Conservation (phyloP, 2,113 vertebrate genomes). For the Naja naja region DNA sequence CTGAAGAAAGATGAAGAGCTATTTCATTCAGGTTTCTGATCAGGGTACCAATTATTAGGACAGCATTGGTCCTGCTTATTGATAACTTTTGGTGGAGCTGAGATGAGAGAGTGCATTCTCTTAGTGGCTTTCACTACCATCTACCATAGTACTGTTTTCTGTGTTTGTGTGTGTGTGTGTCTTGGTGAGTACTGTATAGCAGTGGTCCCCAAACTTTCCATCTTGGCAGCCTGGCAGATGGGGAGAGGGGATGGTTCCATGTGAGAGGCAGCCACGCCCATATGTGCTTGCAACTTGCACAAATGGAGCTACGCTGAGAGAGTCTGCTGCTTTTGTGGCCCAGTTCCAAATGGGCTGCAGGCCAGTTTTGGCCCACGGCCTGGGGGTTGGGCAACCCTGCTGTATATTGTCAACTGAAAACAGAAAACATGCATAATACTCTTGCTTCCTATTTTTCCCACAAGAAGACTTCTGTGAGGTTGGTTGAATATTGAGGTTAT, state of each 20-base stretch:
- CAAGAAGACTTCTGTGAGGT: not conserved
- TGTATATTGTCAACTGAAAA: not conserved
- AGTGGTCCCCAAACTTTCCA: no score
- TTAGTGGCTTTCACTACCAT: not conserved
- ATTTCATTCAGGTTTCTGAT: not conserved
- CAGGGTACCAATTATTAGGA: not conserved
- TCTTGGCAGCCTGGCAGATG: no score
- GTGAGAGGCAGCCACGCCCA: no score
- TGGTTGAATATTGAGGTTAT: not conserved
- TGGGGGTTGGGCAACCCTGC: no score
- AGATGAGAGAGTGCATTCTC: not conserved
- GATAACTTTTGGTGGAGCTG: not conserved
- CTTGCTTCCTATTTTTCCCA: not conserved
- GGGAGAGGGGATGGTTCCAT: no score
- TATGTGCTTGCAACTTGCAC: no score
- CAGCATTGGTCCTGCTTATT: not conserved
- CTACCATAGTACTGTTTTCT: not conserved
- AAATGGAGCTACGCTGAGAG: no score
- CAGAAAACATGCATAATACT: not conserved
- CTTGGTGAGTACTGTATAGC: no score
- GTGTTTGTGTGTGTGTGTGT: not conserved
- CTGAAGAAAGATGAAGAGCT: not conserved
- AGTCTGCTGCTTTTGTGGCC: no score
- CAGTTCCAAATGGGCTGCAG: no score
- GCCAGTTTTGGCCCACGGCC: no score